Evolutionary conservation across 2,888 invertebrate species (phyloP), one percentile per base, ranked within the genome.

Genomic region (Ophion ventricosus): DNA sequence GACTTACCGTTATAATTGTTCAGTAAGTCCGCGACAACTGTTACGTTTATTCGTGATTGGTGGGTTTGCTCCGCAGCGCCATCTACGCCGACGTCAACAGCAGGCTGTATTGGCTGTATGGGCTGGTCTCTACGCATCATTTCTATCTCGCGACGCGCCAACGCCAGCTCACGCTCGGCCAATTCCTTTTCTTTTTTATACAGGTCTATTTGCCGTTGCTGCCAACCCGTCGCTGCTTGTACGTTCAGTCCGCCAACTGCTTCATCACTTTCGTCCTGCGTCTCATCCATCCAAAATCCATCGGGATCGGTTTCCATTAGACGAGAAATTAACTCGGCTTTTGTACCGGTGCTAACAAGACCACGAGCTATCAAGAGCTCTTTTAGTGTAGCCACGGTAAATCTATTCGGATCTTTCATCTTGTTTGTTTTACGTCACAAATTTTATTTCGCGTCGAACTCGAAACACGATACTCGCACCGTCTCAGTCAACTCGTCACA

Each of bases 281-380:
- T 8, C 17, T 29, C 29, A 26, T 63, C 29, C 29, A 26, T 63
- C 61, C 43, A 59, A 11, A 5, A 43, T 14, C 73, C 73, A 11
- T 11, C 20, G 3, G 73, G 61, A 63, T 73, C 73, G 17, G 2
- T 4, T 43, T 73, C 73, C 74, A 63, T 74, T n/a, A 63, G 26
- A 20, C 63, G 63, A 17, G 26, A 25, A 25, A 74, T 63, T 17
- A 74, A 20, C 49, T 63, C 74, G n/a, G 74, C 74, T 63, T 74
- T 61, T 17, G 74, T 40, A 23, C 74, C 49, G 5, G 26, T 8
- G 4, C 23, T 25, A 11, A 40, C 23, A 20, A 73, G 40, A 23
- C 59, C 59, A 43, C 20, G 23, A 14, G 40, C 40, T 40, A 14
- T 8, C 2, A 20, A 29, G 20, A 40, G 59, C 1, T 57, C 59